A percentile compares a stretch with the other conserved stretches of the same genome.
Evolutionary conservation across 1,140 invertebrate species (phyloP).

Genomic region (Drosophila suzukii): DNA sequence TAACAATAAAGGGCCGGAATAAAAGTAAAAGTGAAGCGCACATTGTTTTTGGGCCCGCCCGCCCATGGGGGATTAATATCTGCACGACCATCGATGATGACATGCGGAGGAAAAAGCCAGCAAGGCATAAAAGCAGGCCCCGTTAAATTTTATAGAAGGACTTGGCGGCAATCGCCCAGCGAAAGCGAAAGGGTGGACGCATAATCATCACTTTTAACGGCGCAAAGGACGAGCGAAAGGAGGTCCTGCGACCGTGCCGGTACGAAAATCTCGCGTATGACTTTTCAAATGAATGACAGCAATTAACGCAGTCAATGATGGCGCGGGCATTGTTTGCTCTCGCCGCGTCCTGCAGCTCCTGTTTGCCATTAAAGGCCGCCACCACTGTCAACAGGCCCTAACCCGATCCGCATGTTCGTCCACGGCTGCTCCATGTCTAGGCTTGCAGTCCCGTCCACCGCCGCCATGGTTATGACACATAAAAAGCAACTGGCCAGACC

Average conservation of each 20-base stretch:
- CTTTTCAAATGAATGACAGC: conserved; percentile 82
- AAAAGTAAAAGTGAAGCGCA: conserved; percentile 54
- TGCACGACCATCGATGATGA: conserved; percentile 49
- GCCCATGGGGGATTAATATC: conserved; percentile 61
- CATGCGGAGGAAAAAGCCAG: not conserved
- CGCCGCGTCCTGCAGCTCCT: conserved; percentile 13
- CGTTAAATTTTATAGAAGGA: conserved; percentile 57
- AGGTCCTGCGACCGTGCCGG: not conserved
- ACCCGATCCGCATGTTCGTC: conserved; percentile 9
- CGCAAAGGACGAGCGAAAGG: conserved; percentile 22
- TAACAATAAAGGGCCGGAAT: conserved; percentile 54
- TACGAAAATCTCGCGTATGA: conserved; percentile 67
- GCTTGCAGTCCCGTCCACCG: conserved; percentile 1
- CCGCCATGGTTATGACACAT: conserved; percentile 70
- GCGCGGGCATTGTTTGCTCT: conserved; percentile 66
- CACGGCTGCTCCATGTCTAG: not conserved
- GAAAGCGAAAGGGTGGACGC: conserved; percentile 73
- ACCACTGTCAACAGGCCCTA: conserved; percentile 22
- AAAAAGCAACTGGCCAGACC: conserved; percentile 57
- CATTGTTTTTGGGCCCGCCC: conserved; percentile 47
- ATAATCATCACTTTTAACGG: conserved; percentile 78
- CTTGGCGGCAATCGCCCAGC: conserved; percentile 13
- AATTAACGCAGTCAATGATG: conserved; percentile 82
- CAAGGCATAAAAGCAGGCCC: conserved; percentile 37
- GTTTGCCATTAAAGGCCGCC: conserved; percentile 69